Evolutionary conservation across 2,888 invertebrate genomes (phyloP).

Genomic region (Ectemnius lituratus): DNA sequence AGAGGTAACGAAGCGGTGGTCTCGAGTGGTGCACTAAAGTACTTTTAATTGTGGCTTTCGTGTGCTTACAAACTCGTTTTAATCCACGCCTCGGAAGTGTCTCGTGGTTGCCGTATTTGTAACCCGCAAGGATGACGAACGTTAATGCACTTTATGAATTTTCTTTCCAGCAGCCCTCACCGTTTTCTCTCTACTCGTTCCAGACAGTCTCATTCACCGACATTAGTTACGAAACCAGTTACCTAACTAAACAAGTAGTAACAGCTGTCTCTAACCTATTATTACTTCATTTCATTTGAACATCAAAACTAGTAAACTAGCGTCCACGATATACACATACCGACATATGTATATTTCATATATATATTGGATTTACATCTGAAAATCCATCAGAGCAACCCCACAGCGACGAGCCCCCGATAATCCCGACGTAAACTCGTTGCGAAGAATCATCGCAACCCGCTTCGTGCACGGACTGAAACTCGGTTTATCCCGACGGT

Average conservation of each 20-base stretch:
- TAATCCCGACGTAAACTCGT: conserved; percentile 45
- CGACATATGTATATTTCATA: neutral
- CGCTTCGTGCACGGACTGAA: conserved; percentile 13
- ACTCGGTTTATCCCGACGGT: conserved; percentile 24
- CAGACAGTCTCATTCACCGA: too few species aligned
- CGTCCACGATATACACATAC: too few species aligned
- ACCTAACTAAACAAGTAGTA: too few species aligned
- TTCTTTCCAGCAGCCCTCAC: neutral
- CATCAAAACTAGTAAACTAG: too few species aligned
- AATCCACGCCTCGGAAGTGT: conserved; percentile 13
- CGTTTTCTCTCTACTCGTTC: too few species aligned
- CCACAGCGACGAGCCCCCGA: conserved; percentile 37
- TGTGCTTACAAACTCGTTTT: neutral
- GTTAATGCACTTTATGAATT: conserved; percentile 30
- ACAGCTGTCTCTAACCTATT: too few species aligned
- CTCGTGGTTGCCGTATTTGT: conserved; percentile 5
- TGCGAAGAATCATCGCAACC: conserved; percentile 42
- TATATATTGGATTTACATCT: conserved; percentile 28
- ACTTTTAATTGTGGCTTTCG: conserved; percentile 4
- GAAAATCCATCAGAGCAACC: conserved; percentile 38
- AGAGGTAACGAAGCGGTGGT: neutral
- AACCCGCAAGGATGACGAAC: conserved; percentile 22
- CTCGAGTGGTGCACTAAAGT: neutral
- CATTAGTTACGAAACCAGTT: too few species aligned
- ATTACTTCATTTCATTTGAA: too few species aligned